Base-by-base conservation (phyloP, 2,113 vertebrate genomes). In the Nerophis lumbriciformis region DNA sequence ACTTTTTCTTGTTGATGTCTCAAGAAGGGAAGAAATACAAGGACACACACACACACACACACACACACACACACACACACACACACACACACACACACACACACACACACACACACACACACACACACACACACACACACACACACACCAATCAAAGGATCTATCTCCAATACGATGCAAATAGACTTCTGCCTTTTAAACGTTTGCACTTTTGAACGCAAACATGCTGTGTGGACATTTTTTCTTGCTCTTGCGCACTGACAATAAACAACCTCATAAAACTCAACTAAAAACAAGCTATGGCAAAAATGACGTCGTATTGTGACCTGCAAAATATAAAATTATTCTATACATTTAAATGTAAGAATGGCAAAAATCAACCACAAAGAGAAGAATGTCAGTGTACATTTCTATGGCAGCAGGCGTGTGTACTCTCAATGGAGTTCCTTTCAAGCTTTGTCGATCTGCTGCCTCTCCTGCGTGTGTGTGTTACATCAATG, bases 71-170 rank as follows among this genome's bases (percentile, higher is more conserved):
- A 44, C 53, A 54, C 45, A 65, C 37, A 59, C 59, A 72, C 71
- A 47, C 78, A 42, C 39, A 48, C 66, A 53, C 63, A 56, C 59
- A 53, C 57, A 66, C 57, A 49, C 48, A 74, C 53, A 63, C 57
- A 44, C 53, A 54, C 45, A 65, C 37, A 59, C 59, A 28, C 28
- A 28, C 28, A 28, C 28, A 28, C 28, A 28, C 28, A 42, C 39
- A 48, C 66, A 53, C 63, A 56, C 59, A 53, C 57, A 66, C 57
- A 49, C 48, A 74, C 53, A 63, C 57, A 44, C 53, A 54, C 45
- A 65, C 37, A 59, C 59, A 72, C 71, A 47, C 78, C 66, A 82
- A 85, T 87, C 84, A 85, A 85, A 88, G 81, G 48, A 72, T 71
- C 68, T 72, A 61, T 67, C 67, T 81, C 80, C 71, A 62, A 58